These are phyloP conservation scores for Prionailurus viverrinus DNA, from an alignment of 2,113 vertebrate species.

Conservation along the genomic window DNA sequence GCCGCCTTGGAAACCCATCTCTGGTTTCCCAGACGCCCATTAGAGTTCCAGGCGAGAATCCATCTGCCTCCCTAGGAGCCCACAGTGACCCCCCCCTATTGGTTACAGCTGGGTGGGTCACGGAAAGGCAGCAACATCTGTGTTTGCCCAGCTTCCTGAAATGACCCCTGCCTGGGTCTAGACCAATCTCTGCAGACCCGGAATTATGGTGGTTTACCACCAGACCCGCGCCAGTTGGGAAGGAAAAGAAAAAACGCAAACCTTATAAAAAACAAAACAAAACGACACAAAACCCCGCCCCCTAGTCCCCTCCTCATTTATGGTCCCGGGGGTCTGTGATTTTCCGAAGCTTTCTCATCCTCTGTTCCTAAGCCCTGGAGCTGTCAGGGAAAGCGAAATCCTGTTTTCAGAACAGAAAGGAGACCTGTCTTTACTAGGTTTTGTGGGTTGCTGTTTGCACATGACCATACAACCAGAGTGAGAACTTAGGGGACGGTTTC, in stretches of 20 bases:
- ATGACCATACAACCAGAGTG: not conserved
- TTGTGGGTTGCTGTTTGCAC: not conserved
- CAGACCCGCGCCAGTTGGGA: not conserved
- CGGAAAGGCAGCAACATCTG: conserved; percentile 18
- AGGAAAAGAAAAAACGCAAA: not conserved
- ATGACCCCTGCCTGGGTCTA: not conserved
- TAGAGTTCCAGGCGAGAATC: conserved; percentile 63
- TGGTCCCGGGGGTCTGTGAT: not conserved
- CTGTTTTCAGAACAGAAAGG: not conserved
- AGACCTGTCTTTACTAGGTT: not conserved
- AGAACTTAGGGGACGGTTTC: not conserved
- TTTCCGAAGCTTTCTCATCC: not conserved
- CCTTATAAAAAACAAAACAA: not conserved
- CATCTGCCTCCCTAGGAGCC: not conserved
- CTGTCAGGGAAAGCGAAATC: not conserved
- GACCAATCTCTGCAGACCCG: not conserved
- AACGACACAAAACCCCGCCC: not conserved
- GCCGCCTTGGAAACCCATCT: conserved; percentile 40
- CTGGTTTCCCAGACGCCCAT: conserved; percentile 55
- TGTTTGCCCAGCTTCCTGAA: conserved; percentile 24
- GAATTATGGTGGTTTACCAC: not conserved
- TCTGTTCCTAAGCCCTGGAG: not conserved
- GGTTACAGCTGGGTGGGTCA: not conserved
- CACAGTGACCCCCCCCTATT: not conserved
- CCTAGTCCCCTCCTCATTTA: not conserved